These are phyloP conservation scores for Lysandra coridon DNA, from an alignment of 2,888 invertebrate species.

Conservation along the genomic window DNA sequence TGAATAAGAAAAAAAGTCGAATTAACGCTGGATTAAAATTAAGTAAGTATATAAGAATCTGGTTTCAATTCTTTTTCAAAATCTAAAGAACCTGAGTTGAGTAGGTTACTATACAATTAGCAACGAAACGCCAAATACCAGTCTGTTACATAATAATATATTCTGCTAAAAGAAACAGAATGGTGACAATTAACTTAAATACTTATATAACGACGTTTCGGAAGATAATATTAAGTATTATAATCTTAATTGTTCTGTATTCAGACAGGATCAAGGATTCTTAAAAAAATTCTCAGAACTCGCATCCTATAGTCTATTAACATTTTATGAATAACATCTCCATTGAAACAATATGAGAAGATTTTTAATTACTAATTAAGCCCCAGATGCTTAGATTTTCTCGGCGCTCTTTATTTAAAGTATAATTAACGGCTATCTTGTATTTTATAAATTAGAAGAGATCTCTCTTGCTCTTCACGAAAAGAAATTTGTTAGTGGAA, in stretches of 20 bases:
- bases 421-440: constrained; percentile 9
- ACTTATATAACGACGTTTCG: neutral
- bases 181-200: neutral
- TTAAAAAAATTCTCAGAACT: constrained; percentile 7
- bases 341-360: constrained; percentile 6
- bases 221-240: neutral
- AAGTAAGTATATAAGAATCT: too few species aligned
- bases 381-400: constrained; percentile 22
- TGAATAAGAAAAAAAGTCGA: too few species aligned
- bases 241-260: neutral
- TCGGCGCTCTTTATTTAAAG: constrained; percentile 6
- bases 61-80: too few species aligned
- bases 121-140: too few species aligned
- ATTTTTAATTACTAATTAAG: constrained; percentile 28
- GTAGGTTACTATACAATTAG: too few species aligned
- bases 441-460: neutral
- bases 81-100: too few species aligned
- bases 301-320: neutral
- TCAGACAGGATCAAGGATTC: neutral
- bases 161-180: neutral
- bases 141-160: too few species aligned
- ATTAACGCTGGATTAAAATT: too few species aligned
- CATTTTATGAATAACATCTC: neutral
- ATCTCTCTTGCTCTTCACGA: neutral
- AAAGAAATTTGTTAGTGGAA: constrained; percentile 1